Conservation (phyloP, 1,140 invertebrate species). For the Hycleus cichorii region DNA sequence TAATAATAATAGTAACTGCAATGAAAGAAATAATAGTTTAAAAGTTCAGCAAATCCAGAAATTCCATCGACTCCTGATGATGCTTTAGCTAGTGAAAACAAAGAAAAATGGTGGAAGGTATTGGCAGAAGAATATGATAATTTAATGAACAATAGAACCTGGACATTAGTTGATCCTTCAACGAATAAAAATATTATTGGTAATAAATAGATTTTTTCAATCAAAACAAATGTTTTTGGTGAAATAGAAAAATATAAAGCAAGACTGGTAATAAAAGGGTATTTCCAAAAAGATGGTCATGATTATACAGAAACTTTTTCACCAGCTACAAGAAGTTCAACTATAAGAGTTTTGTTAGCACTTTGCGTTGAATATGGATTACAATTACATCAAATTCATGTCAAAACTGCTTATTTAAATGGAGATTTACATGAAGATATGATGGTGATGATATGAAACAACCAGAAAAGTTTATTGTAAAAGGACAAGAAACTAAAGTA, state of each 20-base stretch:
- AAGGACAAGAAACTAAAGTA: conserved; percentile 22
- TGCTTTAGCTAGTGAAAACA: no score
- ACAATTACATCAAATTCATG: conserved; percentile 35
- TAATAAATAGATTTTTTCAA: background rate
- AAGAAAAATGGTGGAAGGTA: no score
- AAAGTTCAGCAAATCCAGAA: no score
- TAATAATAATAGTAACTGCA: no score
- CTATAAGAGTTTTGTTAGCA: conserved; percentile 32
- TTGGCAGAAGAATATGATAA: no score
- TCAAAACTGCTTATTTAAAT: no score
- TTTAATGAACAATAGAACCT: background rate
- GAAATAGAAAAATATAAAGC: conserved; percentile 26
- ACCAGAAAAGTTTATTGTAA: no score
- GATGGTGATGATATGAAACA: no score
- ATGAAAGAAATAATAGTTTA: no score
- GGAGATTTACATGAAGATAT: no score
- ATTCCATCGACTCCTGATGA: no score
- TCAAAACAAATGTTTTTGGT: background rate
- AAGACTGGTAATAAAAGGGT: conserved; percentile 40
- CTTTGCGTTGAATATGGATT: conserved; percentile 16
- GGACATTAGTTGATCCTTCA: background rate
- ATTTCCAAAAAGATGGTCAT: conserved; percentile 36
- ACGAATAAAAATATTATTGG: background rate
- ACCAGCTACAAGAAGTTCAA: conserved; percentile 36
- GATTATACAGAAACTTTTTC: conserved; percentile 38